Percentiles rank a stretch among this genome's conserved stretches.
Evolutionary conservation across 2,888 invertebrate genomes (phyloP).

Genomic region (Andrena marginata): DNA sequence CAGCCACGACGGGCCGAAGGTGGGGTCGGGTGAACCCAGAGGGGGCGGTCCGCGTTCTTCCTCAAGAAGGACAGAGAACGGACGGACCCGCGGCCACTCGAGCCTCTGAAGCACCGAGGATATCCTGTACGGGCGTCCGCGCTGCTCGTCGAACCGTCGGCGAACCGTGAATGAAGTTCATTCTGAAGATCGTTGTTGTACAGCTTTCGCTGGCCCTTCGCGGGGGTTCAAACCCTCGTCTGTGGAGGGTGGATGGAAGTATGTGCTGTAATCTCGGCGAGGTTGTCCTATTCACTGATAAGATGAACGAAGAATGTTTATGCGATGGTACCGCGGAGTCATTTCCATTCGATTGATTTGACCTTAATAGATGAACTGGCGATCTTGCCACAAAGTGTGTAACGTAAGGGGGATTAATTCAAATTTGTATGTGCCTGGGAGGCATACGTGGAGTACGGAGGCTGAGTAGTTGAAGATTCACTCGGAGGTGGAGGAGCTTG

Average conservation of each 20-base stretch:
- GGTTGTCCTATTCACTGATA: no score
- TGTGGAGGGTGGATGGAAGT: no score
- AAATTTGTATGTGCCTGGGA: neutral
- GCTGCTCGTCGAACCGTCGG: constrained; percentile 41
- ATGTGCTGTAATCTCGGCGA: no score
- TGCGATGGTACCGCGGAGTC: no score
- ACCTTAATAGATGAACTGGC: no score
- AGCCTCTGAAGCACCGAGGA: constrained; percentile 51
- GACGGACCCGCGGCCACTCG: constrained; percentile 37
- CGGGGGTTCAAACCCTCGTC: neutral
- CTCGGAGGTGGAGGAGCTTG: neutral
- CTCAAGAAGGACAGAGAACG: constrained; percentile 39
- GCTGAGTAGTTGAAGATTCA: neutral
- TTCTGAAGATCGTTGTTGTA: neutral
- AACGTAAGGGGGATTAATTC: neutral
- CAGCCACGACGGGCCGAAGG: constrained; percentile 46
- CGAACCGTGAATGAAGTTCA: constrained; percentile 53
- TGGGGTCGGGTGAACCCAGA: constrained; percentile 44
- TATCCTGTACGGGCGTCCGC: constrained; percentile 71
- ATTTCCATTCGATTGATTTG: no score
- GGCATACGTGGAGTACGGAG: neutral
- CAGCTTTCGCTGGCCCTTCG: no score
- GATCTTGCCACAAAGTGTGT: no score
- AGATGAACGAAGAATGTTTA: no score
- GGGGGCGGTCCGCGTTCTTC: constrained; percentile 41